Evolutionary conservation across 2,888 invertebrate genomes (phyloP), one percentile per base, ranked within the genome.

Genomic region (Rhaphigaster nebulosa): DNA sequence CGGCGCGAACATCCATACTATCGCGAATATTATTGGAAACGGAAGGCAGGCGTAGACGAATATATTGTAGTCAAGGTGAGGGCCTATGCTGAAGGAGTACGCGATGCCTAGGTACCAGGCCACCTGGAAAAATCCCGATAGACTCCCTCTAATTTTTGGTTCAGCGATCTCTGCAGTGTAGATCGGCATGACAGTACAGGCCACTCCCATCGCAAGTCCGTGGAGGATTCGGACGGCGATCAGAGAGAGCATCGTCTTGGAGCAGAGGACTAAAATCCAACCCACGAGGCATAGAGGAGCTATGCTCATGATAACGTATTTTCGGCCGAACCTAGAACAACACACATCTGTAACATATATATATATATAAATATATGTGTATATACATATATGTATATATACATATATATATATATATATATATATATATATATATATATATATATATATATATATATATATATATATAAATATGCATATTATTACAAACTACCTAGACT

Each of bases 231-330:
- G 45, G 60, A 76, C 90, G 23, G 91, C 38, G 88, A 65, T 80
- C 94, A 94, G 91, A 94, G 95, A 50, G 94, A 91, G 4, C 95
- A 92, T 0, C 95, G 95, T 87, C 0, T 94, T 92, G 0, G 95
- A 92, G 50, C 95, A 93, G 5, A 92, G 38, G 15, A 91, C 88
- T 18, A 92, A 52, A 23, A 92, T n/a, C 91, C 92, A 92, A 8
- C 91, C 52, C 38, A 91, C 88, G 20, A 91, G 50, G 65, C 91
- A 90, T 0, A 92, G 12, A 56, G 92, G 92, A 3, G 92, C 89
- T 91, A 92, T 1, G 12, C 88, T 88, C 41, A 91, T 87, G 26
- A 92, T 88, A 20, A 91, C 90, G 15, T 29, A 15, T 29, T 65
- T 65, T 18, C 65, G 29, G 2, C 65, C 65, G 18, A 65, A 4